Base-by-base conservation (phyloP, 2,797 vertebrate species). In the Ctenopoma multispine region DNA sequence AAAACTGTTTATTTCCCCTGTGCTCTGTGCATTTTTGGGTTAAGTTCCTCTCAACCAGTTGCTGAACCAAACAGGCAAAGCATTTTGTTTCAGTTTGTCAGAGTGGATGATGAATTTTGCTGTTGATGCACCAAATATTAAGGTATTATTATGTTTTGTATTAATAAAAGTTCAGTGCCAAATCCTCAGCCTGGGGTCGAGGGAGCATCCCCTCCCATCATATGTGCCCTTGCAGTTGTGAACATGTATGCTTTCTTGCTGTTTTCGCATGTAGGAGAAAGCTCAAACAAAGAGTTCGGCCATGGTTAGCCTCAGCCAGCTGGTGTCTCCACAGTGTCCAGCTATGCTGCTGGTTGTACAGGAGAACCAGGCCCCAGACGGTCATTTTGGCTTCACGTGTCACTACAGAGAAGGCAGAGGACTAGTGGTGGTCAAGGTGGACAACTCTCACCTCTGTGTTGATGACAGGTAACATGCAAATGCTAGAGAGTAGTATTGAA, bases 281-380 rank as follows among this genome's bases (percentile, higher is more conserved):
- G 53, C 62, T 18, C 68, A 31, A 59, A 87, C 58, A 56, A 87
- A 86, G 67, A 73, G 72, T 61, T 29, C 63, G 53, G 66, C 77
- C 38, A 57, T 87, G 4, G 24, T 83, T 3, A 85, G 88, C 65
- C 75, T 94, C 84, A 84, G 89, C 59, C 93, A 92, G 88, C 89
- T 94, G 66, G 88, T 94, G 78, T 93, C 93, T 2, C 87, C 75
- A 0, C 87, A 91, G 77, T 87, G 77, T 83, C 92, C 92, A 0
- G 91, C 84, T 77, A 90, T 94, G 87, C 85, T 95, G 65, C 75
- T 94, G 80, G 82, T 90, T 2, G 77, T 92, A 7, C 84, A 92
- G 44, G 93, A 91, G 82, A 80, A 44, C 44, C 81, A n/a, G 20
- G 64, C 70, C 21, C 36, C 79, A 0, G 86, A 82, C 0, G 93